Evolutionary conservation across 37 sponge, comb jelly and placozoan genomes (phyloP), one percentile per base, ranked within the genome.

Genomic region (Geodia barretti): DNA sequence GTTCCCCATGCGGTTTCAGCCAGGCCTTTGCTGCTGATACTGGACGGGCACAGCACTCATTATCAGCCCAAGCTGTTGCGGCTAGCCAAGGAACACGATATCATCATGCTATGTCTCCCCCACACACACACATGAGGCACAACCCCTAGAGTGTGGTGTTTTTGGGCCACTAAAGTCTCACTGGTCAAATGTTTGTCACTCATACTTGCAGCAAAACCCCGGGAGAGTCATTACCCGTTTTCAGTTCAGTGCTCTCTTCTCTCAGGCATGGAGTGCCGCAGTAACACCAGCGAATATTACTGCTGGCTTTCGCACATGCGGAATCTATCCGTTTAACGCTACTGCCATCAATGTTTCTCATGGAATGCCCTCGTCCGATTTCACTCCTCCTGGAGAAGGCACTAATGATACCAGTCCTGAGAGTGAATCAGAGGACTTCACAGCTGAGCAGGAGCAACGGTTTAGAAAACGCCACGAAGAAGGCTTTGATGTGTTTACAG

Each of bases 41-140:
- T 83, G 4, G 83, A 83, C 40, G 83, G 83, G 7, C 74, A 72
- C 36, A 39, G 59, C 4, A 72, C 82, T 7, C 82, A 81, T 39
- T 81, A 60, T 31, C 43, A 39, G 8, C 80, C 80, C 28, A 73
- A 81, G 4, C 7, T 71, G 32, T 32, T 83, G 73, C 28, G 58
- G 17, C 23, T 74, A 3, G 74, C 83, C 4, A 25, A 3, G 23
- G 63, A 74, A 29, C 43, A 83, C 14, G 41, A 74, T 4, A 33
- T 74, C 2, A 60, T 83, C 42, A 2, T 73, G 4, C 74, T 83
- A 19, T 38, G 30, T 28, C 83, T 83, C 1, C 79, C 86, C n/a
- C n/a, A n/a, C n/a, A n/a, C n/a, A n/a, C n/a, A 89, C 82, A 21
- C 82, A 81, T 31, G 82, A 72, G 30, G 33, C 19, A 19, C 82